phyloP scores from a whole-genome alignment of 2,113 vertebrate species.

The Castor canadensis region DNA sequence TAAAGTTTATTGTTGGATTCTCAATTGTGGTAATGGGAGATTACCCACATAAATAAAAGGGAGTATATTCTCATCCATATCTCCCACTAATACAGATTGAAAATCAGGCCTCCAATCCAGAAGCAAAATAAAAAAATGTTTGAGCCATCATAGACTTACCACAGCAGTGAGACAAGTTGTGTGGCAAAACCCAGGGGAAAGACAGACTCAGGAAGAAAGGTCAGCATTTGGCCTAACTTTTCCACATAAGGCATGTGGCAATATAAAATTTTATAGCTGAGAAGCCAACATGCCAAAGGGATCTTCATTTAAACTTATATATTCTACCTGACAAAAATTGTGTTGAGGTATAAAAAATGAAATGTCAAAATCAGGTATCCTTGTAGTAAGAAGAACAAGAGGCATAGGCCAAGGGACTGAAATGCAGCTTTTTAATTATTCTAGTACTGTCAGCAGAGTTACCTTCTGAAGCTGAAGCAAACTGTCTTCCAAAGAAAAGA shows the following conservation, averaged over 20 bases:
- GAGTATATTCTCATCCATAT: background rate
- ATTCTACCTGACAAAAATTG: background rate
- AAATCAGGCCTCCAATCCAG: background rate
- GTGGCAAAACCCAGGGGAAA: background rate
- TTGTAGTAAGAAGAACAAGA: background rate
- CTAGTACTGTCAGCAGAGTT: background rate
- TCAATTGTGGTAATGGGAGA: background rate
- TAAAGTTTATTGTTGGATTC: background rate
- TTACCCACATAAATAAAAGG: too few relatives aligned
- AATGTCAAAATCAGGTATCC: background rate
- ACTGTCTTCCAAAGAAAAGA: background rate
- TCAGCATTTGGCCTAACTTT: background rate
- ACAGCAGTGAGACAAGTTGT: background rate
- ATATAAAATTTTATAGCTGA: background rate
- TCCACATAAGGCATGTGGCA: background rate
- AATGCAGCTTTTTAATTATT: background rate
- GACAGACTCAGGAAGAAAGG: background rate
- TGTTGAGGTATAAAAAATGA: background rate
- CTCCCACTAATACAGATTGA: background rate
- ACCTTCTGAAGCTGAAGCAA: background rate
- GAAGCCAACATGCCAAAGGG: background rate
- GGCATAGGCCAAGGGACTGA: background rate
- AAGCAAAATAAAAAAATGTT: background rate
- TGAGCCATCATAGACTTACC: background rate
- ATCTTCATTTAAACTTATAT: background rate